Conservation (phyloP, 2,113 vertebrate species). For the Gorsachius goisagi region DNA sequence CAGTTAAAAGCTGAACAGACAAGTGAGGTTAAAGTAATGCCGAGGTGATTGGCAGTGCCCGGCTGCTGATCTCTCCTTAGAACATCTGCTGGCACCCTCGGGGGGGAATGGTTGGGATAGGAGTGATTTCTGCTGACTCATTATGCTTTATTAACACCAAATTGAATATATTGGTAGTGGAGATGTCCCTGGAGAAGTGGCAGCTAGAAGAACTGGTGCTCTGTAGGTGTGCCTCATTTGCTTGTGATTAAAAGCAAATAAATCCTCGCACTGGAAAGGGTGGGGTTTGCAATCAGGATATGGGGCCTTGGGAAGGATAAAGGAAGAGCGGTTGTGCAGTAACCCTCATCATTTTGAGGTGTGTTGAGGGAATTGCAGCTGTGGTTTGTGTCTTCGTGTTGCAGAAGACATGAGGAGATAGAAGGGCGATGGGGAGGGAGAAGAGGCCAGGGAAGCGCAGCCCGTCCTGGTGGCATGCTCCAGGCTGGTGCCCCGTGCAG, state of each 20-base stretch:
- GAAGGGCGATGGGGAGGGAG: not conserved
- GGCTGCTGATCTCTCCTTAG: conserved; percentile 10
- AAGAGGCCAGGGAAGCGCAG: not conserved
- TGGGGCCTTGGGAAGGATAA: not conserved
- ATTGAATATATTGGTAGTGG: not conserved
- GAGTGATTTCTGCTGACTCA: conserved; percentile 39
- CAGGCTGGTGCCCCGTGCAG: fast-evolving
- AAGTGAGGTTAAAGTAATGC: not conserved
- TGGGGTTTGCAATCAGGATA: not conserved
- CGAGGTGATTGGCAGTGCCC: not conserved
- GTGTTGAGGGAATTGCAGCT: not conserved
- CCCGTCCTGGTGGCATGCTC: not conserved
- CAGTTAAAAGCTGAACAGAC: conserved; percentile 7
- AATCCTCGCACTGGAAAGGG: not conserved
- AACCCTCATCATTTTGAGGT: not conserved
- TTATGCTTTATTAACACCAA: conserved; percentile 40
- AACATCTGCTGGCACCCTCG: not conserved
- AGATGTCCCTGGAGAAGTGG: not conserved
- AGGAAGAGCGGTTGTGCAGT: not conserved
- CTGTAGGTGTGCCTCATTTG: not conserved
- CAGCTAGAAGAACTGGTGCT: not conserved
- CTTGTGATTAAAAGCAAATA: not conserved
- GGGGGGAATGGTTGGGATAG: not conserved
- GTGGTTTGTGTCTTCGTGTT: not conserved
- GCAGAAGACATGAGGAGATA: not conserved